Evolutionary conservation across 64 coral and sea anemone species (phyloP).

Genomic region (Astreopora myriophthalma): DNA sequence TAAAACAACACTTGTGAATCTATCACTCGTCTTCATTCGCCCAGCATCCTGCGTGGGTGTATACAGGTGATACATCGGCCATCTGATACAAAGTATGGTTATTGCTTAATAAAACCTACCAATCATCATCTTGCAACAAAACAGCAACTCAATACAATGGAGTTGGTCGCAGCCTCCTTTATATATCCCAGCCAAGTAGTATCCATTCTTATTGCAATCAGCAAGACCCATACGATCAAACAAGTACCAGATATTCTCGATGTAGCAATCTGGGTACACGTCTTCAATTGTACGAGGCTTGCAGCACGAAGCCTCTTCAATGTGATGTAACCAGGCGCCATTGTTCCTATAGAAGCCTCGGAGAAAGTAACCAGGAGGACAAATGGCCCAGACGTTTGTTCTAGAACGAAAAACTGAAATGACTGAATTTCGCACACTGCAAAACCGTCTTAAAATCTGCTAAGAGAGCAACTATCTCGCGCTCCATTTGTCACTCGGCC

Average conservation of each 20-base stretch:
- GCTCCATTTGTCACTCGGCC: too few relatives aligned
- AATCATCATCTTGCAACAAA: slow-evolving; percentile 36
- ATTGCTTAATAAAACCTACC: background rate
- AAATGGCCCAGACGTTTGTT: background rate
- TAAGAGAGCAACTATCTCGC: too few relatives aligned
- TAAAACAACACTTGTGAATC: too few relatives aligned
- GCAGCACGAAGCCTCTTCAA: background rate
- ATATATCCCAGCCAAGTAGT: slow-evolving; percentile 43
- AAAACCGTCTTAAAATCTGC: too few relatives aligned
- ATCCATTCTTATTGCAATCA: background rate
- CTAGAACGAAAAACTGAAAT: background rate
- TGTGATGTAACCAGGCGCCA: background rate
- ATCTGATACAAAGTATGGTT: too few relatives aligned
- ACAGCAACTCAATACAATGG: background rate
- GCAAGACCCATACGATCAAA: background rate
- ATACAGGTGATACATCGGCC: too few relatives aligned
- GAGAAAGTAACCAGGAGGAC: slow-evolving; percentile 7
- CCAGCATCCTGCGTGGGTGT: too few relatives aligned
- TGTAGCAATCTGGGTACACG: slow-evolving; percentile 1
- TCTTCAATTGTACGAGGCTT: background rate
- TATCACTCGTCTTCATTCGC: too few relatives aligned
- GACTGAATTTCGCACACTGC: too few relatives aligned
- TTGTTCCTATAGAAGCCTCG: slow-evolving; percentile 9
- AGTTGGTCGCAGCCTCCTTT: slow-evolving; percentile 4
- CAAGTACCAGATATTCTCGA: background rate